phyloP scores from a whole-genome alignment of 2,888 invertebrate species.

The Ariolimax columbianus region DNA sequence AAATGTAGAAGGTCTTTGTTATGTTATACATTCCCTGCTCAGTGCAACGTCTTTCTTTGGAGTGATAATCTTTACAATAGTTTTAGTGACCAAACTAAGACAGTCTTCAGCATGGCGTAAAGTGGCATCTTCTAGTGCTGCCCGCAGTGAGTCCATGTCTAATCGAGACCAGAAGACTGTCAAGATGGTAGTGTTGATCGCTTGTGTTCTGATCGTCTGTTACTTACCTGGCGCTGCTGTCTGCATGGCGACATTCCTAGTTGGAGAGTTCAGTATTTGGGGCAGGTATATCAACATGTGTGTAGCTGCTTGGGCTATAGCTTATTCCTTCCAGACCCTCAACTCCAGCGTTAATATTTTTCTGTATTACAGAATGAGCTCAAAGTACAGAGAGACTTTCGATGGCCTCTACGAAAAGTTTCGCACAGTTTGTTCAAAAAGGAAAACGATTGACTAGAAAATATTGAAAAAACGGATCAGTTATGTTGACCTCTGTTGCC shows the following conservation, averaged over 20 bases:
- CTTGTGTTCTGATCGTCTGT: slow-evolving; percentile 5
- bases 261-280: slow-evolving; percentile 16
- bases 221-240: neutral
- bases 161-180: neutral
- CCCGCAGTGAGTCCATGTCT: neutral
- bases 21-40: neutral
- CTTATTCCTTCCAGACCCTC: neutral
- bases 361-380: slow-evolving; percentile 31
- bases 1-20: neutral
- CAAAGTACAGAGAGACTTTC: slow-evolving; percentile 26
- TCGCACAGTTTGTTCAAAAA: too few relatives aligned
- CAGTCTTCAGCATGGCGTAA: neutral
- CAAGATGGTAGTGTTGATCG: slow-evolving; percentile 22
- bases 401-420: too few relatives aligned
- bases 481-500: too few relatives aligned
- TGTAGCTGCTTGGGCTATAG: neutral
- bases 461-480: too few relatives aligned
- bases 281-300: slow-evolving; percentile 4
- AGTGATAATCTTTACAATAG: neutral
- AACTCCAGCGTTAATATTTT: slow-evolving; percentile 31
- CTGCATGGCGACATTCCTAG: neutral
- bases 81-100: neutral
- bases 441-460: too few relatives aligned
- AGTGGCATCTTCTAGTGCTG: neutral
- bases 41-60: slow-evolving; percentile 1